Percentiles rank a stretch among this genome's conserved stretches.
phyloP scores from a whole-genome alignment of 2,113 vertebrate genomes.

The Athene cunicularia region DNA sequence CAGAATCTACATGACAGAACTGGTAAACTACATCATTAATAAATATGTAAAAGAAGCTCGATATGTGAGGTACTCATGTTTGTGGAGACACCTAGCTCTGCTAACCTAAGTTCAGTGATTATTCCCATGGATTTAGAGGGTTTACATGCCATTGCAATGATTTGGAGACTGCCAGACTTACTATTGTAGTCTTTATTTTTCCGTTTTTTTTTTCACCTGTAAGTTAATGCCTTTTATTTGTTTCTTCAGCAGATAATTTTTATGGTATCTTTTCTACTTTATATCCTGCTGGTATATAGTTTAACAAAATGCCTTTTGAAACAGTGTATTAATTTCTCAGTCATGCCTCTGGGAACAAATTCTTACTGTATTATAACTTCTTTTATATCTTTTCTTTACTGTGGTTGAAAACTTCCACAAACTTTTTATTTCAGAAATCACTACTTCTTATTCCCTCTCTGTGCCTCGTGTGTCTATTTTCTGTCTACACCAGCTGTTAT shows the following conservation, averaged over 20 bases:
- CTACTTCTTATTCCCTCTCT: not conserved
- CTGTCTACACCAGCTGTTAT: not conserved
- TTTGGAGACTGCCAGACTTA: not conserved
- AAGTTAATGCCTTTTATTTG: conserved; percentile 25
- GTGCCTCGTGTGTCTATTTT: not conserved
- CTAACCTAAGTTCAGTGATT: not conserved
- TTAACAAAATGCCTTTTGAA: conserved; percentile 41
- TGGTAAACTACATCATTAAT: not conserved
- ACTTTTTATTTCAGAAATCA: not conserved
- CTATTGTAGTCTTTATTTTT: not conserved
- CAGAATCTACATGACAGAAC: not conserved
- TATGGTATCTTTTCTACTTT: conserved; percentile 21
- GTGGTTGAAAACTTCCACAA: not conserved
- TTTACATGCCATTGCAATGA: not conserved
- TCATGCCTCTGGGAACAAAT: conserved; percentile 2
- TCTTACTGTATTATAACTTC: not conserved
- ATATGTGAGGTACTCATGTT: not conserved
- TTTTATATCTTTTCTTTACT: conserved; percentile 5
- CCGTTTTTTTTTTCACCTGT: not conserved
- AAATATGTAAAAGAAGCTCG: not conserved
- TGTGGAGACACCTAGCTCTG: not conserved
- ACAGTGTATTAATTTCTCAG: conserved; percentile 13
- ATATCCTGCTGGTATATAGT: conserved; percentile 12
- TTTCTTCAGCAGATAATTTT: conserved; percentile 39
- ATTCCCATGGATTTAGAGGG: not conserved